Evolutionary conservation across 1,140 invertebrate species (phyloP).

Genomic region (Magallana ariakensis): DNA sequence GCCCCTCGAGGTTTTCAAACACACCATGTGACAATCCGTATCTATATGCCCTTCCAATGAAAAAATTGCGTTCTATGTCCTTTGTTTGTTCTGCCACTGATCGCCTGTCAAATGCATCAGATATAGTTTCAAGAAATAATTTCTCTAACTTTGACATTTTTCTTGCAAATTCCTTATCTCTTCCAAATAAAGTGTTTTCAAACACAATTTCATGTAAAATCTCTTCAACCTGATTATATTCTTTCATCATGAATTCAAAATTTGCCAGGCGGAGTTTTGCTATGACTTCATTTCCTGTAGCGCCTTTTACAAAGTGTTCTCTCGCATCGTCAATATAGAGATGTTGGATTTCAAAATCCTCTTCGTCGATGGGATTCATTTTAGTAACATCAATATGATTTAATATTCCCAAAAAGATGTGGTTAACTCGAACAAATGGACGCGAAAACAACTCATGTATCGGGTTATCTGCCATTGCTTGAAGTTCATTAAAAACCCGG

Average conservation of each 20-base stretch:
- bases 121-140: neutral
- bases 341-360: neutral
- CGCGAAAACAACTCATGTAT: neutral
- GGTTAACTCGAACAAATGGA: neutral
- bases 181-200: neutral
- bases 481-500: neutral
- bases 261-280: neutral
- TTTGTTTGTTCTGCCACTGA: neutral
- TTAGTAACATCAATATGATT: neutral
- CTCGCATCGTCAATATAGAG: neutral
- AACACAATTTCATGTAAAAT: neutral
- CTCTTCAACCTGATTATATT: neutral
- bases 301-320: neutral
- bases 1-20: neutral
- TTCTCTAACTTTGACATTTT: neutral
- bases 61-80: neutral
- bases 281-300: neutral
- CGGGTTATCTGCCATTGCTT: neutral
- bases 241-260: conserved; percentile 11
- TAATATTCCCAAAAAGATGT: neutral
- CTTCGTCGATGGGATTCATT: neutral
- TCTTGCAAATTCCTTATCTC: neutral
- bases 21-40: neutral
- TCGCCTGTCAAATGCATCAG: neutral
- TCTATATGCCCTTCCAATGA: neutral